Evolutionary conservation across 2,113 vertebrate genomes (phyloP), one percentile per base, ranked within the genome.

Genomic region (Anseranas semipalmata): DNA sequence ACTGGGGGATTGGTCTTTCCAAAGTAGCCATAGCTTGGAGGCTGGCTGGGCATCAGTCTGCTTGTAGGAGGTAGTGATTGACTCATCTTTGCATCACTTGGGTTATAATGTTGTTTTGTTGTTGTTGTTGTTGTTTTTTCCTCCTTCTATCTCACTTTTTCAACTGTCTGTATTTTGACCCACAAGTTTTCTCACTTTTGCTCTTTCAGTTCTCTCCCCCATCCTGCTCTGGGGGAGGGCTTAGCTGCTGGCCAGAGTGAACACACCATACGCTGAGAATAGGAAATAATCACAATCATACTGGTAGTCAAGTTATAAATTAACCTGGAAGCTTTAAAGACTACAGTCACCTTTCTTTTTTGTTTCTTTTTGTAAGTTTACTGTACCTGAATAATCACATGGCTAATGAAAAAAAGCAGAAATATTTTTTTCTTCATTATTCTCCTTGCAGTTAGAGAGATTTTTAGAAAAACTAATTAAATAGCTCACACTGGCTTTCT

Each of bases 231-330:
- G 9, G 9, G 4, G 3, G 37, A 74, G 10, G 27, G 10, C 15
- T 68, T 60, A 48, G n/a, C 75, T 62, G 17, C 15, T 67, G 32
- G 17, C 41, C 68, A 10, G 41, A n/a, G 7, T 62, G 27, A 92
- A 65, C 45, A 80, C 35, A 76, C 19, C 19, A 6, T 22, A 60
- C 39, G 16, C 16, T 22, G 74, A 95, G 60, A 70, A 66, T 2
- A 68, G 84, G 52, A 96, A 95, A 91, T 37, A 65, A 79, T 71
- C 79, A 66, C 58, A 67, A 48, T 9, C 32, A 46, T n/a, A 62
- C 7, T 48, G 52, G 84, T 46, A 4, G 41, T 78, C 80, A 84
- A 91, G 63, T 82, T 65, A 41, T 12, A 89, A 81, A 71, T 48
- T 89, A 41, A 56, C 18, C 24, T 72, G 20, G 32, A 80, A 53